Evolutionary conservation across 1,140 invertebrate species (phyloP).

Genomic region (Drosophila seguyi): DNA sequence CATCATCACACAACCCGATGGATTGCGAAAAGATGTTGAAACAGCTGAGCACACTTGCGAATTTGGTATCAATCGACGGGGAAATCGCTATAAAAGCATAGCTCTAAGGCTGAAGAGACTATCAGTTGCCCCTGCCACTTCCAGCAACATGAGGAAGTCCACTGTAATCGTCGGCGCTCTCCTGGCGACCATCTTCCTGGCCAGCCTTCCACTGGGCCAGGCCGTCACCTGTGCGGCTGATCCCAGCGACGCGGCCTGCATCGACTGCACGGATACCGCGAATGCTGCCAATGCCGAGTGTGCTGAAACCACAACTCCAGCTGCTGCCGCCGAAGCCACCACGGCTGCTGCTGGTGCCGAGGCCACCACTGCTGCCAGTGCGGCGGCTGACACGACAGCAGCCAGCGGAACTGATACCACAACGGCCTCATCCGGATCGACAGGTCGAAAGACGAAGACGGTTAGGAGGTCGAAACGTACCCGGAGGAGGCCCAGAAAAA

Average conservation of each 20-base stretch:
- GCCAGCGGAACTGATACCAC: background rate
- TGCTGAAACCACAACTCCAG: background rate
- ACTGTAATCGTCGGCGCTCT: conserved; percentile 1
- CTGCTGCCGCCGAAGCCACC: background rate
- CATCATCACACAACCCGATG: conserved; percentile 7
- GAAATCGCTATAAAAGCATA: conserved; percentile 2
- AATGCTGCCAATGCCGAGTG: background rate
- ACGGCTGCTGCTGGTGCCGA: background rate
- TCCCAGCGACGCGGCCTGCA: background rate
- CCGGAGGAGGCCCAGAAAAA: background rate
- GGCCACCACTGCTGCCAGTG: background rate
- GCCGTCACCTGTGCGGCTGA: conserved; percentile 2
- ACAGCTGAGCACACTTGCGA: conserved; percentile 13
- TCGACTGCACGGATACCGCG: background rate
- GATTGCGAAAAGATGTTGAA: conserved; percentile 4
- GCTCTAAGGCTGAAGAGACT: background rate
- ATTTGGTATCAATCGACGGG: background rate
- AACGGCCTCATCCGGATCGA: background rate
- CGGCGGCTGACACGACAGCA: background rate
- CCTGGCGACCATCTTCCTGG: conserved; percentile 16
- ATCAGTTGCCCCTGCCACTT: background rate
- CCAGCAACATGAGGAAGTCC: conserved; percentile 16
- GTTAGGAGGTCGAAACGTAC: background rate
- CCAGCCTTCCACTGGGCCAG: background rate
- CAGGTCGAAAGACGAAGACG: background rate